Base-by-base conservation (phyloP, 2,113 vertebrate genomes). In the Myotis lucifugus region DNA sequence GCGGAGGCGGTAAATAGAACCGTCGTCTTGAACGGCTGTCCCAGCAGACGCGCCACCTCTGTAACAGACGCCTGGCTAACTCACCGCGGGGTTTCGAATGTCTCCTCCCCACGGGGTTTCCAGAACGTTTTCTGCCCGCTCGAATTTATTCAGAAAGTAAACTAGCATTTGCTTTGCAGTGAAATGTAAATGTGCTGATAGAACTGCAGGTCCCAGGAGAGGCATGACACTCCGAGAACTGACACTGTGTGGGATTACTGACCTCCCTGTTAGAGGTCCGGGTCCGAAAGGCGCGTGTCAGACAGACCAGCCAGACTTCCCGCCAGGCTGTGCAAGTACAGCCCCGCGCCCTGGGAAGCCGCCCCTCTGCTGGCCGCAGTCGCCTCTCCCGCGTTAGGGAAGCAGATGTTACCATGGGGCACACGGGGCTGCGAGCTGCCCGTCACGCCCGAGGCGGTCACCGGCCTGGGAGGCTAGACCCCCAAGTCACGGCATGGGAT, bases 21-120 rank as follows among this genome's bases (percentile, higher is more conserved):
- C 42, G 14, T 40, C 67, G 90, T 54, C 70, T 52, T 54, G 6
- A 77, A 42, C 42, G 5, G 40, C 69, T 32, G 0, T 69, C 4
- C 13, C 7, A 73, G 59, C 25, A 0, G 6, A 8, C 2, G 17
- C 18, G 25, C 81, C 77, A 32, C 84, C 18, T 69, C 67, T 11
- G 59, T 9, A 0, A 5, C 25, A 4, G 25, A 1, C 59, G 4
- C 59, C 59, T 12, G 3, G 23, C 0, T 59, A 8, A 25, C 0
- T 10, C 56, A 23, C 11, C 23, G 8, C 15, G 18, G 32, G 9
- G 40, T 87, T 78, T 73, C 27, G 37, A 74, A 34, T 77, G 52
- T 87, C 70, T 91, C 72, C 72, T 90, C 56, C 54, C 11, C 23
- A 8, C 12, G 11, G 32, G 10, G 40, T 88, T 78, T 73, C 29